Base-by-base conservation (phyloP, 2,888 invertebrate genomes). In the Ophioninae sp. region DNA sequence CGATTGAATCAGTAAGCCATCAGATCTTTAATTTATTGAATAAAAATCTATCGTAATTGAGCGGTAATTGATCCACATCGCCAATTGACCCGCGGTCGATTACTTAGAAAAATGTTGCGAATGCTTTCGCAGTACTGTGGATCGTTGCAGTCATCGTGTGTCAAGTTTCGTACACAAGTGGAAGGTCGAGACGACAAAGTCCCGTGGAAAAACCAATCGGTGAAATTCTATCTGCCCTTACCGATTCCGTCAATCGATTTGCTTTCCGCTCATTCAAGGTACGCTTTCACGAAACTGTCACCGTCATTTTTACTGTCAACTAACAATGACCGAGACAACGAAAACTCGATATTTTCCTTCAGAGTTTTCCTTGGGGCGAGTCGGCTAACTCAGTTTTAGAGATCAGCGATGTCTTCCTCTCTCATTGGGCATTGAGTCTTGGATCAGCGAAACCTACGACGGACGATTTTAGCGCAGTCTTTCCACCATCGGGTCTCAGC, bases 181-280 rank as follows among this genome's bases (percentile, higher is more conserved):
- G 30, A 2, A 30, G 30, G 30, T 13, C 2, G 8, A 13, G 13
- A 44, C 8, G 8, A 13, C 8, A 3, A 13, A 44, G 13, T 7
- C 10, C 44, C 30, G 30, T 30, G 30, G 13, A 44, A 8, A 44
- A 13, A 17, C 37, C n/a, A 23, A 39, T 23, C 21, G 7, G 20
- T 30, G n/a, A n/a, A 17, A 10, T 39, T 39, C 20, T 57, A 10
- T 30, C 23, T 20, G 61, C 7, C 2, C 8, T 73, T 30, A 37
- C n/a, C 21, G 13, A 7, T 13, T 6, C 17, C 0, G 59, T 21
- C 30, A 72, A 72, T 21, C 59, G 21, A 5, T 61, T 72, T 20
- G 57, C 59, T 39, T 39, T 61, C 20, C 2, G 59, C 7, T 23
- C 21, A 13, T 72, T 39, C 41, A 23, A 72, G 72, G 59, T 72